Evolutionary conservation across 1,140 invertebrate genomes (phyloP).

Genomic region (Eurosta solidaginis): DNA sequence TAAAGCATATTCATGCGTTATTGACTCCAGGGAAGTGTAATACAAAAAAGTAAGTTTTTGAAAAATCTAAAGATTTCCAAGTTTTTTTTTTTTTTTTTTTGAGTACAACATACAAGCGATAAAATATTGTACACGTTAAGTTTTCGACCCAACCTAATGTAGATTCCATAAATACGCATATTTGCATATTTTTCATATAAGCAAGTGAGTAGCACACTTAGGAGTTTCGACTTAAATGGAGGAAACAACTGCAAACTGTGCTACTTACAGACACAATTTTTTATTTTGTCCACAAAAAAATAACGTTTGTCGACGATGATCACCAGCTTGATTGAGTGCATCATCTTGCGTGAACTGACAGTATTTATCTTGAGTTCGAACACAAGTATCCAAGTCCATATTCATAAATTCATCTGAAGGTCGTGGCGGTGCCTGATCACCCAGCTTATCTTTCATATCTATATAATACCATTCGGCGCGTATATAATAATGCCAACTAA

Average conservation of each 20-base stretch:
- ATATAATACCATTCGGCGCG: constrained; percentile 87
- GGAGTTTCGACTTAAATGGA: too few relatives aligned
- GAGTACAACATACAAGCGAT: neutral
- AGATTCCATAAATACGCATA: neutral
- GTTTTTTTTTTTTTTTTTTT: too few relatives aligned
- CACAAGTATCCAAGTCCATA: constrained; percentile 89
- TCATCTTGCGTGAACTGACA: constrained; percentile 81
- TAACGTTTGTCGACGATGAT: constrained; percentile 79
- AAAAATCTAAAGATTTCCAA: too few relatives aligned
- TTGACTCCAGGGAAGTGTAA: too few relatives aligned
- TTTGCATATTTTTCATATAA: neutral
- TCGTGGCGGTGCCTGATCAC: constrained; percentile 75
- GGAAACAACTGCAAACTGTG: too few relatives aligned
- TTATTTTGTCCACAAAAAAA: constrained; percentile 87
- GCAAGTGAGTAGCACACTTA: too few relatives aligned
- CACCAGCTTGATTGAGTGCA: constrained; percentile 79
- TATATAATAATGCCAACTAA: constrained; percentile 87
- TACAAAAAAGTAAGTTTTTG: too few relatives aligned
- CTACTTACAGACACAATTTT: constrained; percentile 80
- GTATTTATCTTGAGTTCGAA: constrained; percentile 77
- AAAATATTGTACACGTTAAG: neutral
- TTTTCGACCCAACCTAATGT: neutral
- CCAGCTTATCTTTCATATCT: constrained; percentile 83
- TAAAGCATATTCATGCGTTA: too few relatives aligned
- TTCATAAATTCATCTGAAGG: constrained; percentile 81